A percentile compares a stretch with the other conserved stretches of the same genome.
Evolutionary conservation across 2,797 vertebrate genomes (phyloP).

Genomic region (Cossypha polioptera): DNA sequence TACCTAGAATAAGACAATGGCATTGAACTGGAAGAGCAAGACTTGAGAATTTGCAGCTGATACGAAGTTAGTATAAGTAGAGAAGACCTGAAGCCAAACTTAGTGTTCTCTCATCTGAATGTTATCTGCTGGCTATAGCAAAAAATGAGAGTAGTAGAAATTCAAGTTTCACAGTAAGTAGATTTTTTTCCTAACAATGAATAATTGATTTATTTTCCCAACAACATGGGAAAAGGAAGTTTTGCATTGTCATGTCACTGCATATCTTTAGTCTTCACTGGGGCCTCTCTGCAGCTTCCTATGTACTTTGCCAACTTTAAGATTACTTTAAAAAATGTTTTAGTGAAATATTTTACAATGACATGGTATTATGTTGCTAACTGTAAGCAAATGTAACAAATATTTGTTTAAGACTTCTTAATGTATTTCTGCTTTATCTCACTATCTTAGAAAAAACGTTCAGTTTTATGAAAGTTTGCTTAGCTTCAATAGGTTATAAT

Average conservation of each 20-base stretch:
- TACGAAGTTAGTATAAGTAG: not conserved
- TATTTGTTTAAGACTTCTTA: not conserved
- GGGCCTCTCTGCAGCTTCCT: not conserved
- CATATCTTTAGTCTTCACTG: not conserved
- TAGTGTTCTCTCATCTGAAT: not conserved
- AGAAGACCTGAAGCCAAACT: not conserved
- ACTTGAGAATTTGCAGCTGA: not conserved
- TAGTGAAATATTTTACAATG: not conserved
- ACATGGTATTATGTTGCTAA: not conserved
- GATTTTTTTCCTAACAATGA: not conserved
- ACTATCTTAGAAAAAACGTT: not conserved
- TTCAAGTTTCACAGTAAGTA: not conserved
- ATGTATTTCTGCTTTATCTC: not conserved
- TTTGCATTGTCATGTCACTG: not conserved
- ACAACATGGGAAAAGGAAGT: not conserved
- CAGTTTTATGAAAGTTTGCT: not conserved
- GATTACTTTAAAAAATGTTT: not conserved
- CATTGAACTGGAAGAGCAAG: not conserved
- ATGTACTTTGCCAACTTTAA: not conserved
- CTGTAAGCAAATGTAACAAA: not conserved
- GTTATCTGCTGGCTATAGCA: not conserved
- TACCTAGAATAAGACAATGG: not conserved
- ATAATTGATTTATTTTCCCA: not conserved
- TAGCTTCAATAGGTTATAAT: not conserved
- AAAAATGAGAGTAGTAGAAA: not conserved